Percentiles rank a stretch among this genome's conserved stretches.
These are phyloP conservation scores for Diloba caeruleocephala DNA, from an alignment of 2,888 invertebrate genomes.

Conservation along the genomic window DNA sequence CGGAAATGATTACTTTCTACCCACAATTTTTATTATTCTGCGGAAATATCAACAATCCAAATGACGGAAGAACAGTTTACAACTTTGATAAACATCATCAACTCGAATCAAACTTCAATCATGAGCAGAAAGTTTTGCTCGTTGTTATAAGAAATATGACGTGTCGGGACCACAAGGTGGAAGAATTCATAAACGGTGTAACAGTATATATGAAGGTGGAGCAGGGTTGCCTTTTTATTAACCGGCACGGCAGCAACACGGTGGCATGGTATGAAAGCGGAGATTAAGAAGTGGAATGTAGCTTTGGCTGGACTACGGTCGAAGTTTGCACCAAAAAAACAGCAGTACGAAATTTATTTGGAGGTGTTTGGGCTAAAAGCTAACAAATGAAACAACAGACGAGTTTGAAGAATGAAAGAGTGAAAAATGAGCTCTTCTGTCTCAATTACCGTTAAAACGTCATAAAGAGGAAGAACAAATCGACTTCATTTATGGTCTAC, in stretches of 20 bases:
- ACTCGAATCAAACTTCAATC: not conserved
- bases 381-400: not conserved
- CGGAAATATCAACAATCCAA: not conserved
- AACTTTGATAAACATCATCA: not conserved
- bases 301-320: too few relatives aligned
- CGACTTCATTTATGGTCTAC: conserved; percentile 1
- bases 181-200: not conserved
- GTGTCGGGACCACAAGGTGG: not conserved
- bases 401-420: conserved; percentile 5
- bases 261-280: not conserved
- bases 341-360: conserved; percentile 6
- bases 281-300: too few relatives aligned
- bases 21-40: not conserved
- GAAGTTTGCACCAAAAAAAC: conserved; percentile 4
- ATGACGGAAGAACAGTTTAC: not conserved
- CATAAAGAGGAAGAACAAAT: conserved; percentile 8
- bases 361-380: not conserved
- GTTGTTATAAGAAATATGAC: too few relatives aligned
- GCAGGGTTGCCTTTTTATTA: too few relatives aligned
- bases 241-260: not conserved
- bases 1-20: not conserved
- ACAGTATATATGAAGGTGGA: not conserved
- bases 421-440: conserved; percentile 3
- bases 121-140: not conserved
- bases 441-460: not conserved